Percentiles rank a stretch among this genome's conserved stretches.
Conservation (phyloP, 2,113 vertebrate genomes). For the Loxodonta africana region DNA sequence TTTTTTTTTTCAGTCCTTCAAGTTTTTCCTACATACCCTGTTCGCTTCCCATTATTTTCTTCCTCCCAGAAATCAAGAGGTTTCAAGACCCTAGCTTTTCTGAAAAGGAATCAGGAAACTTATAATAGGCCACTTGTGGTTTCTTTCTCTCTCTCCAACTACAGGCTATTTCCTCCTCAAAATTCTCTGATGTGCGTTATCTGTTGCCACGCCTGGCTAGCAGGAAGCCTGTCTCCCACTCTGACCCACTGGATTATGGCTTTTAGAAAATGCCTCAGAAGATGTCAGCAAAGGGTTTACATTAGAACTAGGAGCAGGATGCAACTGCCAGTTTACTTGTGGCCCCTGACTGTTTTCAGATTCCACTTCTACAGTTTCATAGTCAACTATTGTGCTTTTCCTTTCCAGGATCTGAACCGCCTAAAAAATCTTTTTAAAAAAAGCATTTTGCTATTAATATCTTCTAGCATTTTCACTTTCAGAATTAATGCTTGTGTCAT, state of each 20-base stretch:
- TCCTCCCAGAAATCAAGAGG: background rate
- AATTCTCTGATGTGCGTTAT: background rate
- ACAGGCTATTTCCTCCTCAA: background rate
- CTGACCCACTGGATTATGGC: background rate
- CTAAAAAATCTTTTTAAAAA: background rate
- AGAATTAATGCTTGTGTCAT: conserved; percentile 67
- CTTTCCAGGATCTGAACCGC: conserved; percentile 59
- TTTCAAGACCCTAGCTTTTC: conserved; percentile 43
- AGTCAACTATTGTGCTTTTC: conserved; percentile 58
- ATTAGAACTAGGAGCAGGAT: background rate
- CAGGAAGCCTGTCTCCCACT: conserved; percentile 23
- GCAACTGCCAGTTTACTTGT: background rate
- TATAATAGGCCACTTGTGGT: background rate
- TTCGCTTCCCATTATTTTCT: background rate
- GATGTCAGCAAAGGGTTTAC: conserved; percentile 3
- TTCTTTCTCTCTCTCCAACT: background rate
- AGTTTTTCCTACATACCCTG: background rate
- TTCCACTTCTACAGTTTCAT: conserved; percentile 33
- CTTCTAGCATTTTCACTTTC: conserved; percentile 77
- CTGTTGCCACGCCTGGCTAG: background rate
- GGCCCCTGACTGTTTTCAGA: background rate
- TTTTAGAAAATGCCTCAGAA: conserved; percentile 59
- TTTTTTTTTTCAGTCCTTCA: conserved; percentile 9
- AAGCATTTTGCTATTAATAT: conserved; percentile 11
- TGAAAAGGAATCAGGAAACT: background rate